Conservation (phyloP, 2,113 vertebrate species). For the Gnathonemus longibarbis region DNA sequence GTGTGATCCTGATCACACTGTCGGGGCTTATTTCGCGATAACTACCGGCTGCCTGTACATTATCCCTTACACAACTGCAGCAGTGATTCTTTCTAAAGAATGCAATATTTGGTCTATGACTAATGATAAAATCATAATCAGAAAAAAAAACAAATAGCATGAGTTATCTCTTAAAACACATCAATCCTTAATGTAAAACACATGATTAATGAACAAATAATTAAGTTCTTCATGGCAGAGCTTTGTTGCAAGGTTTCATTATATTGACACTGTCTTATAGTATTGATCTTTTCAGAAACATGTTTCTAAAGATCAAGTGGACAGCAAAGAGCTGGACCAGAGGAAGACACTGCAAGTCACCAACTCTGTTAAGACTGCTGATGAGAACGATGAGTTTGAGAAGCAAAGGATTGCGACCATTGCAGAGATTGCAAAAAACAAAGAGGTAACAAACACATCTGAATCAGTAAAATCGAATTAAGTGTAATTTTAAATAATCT, state of each 20-base stretch:
- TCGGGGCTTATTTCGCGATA: too few species aligned
- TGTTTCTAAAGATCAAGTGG: slow-evolving; percentile 70
- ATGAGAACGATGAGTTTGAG: slow-evolving; percentile 91
- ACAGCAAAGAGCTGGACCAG: slow-evolving; percentile 81
- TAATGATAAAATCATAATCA: not conserved
- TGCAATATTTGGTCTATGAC: not conserved
- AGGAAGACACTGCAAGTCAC: slow-evolving; percentile 84
- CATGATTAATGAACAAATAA: too few species aligned
- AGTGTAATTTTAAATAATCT: not conserved
- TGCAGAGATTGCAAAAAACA: slow-evolving; percentile 91
- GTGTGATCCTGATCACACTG: too few species aligned
- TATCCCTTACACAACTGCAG: not conserved
- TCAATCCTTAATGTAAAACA: not conserved
- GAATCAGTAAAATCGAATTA: not conserved
- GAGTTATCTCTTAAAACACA: not conserved
- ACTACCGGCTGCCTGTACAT: too few species aligned
- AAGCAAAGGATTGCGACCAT: slow-evolving; percentile 95
- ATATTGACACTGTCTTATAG: not conserved
- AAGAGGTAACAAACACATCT: slow-evolving; percentile 63
- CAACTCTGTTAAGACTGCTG: slow-evolving; percentile 59
- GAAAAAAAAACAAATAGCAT: not conserved
- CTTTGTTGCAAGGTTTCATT: not conserved
- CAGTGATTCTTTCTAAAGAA: not conserved
- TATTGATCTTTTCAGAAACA: slow-evolving; percentile 66
- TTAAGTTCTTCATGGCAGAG: not conserved